A percentile compares a stretch with the other conserved stretches of the same genome.
phyloP scores from a whole-genome alignment of 2,113 vertebrate genomes.

The human (Homo sapiens) region GRCh38 chr9:10107001-10107500 shows the following conservation, averaged over 20 bases:
- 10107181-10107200: background rate
- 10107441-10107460: background rate
- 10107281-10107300: background rate
- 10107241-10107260: background rate
- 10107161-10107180: background rate
- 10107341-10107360: background rate
- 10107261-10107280: background rate
- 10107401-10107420: background rate
- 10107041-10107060: background rate
- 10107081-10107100: background rate
- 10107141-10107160: background rate
- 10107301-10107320: background rate
- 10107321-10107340: background rate
- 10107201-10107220: background rate
- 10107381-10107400: background rate
- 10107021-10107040: background rate
- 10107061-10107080: background rate
- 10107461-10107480: background rate
- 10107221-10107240: background rate
- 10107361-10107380: background rate
- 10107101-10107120: background rate
- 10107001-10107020: background rate
- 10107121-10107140: background rate
- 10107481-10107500: background rate
- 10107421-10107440: background rate